Conservation (phyloP, 2,113 vertebrate species). For the Hucho hucho region DNA sequence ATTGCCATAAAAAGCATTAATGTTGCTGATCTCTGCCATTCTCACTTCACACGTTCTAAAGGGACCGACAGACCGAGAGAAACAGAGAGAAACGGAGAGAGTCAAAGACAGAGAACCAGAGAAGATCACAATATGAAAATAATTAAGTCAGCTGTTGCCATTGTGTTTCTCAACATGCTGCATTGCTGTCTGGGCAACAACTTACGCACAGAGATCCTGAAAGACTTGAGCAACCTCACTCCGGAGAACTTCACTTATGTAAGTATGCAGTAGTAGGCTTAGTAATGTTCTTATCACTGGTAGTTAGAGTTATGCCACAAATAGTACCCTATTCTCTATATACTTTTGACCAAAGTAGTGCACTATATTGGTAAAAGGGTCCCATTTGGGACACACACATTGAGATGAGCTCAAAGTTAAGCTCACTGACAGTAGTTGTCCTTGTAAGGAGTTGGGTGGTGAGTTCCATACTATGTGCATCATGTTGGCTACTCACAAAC, state of each 20-base stretch:
- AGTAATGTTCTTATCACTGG: no score
- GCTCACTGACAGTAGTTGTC: no score
- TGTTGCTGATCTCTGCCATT: conserved; percentile 18
- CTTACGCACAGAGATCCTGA: neutral
- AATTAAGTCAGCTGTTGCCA: conserved; percentile 34
- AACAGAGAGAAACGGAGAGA: neutral
- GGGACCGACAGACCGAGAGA: neutral
- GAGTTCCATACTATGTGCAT: no score
- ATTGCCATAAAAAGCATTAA: conserved; percentile 22
- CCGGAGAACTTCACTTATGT: neutral
- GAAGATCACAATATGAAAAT: conserved; percentile 16
- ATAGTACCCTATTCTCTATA: no score
- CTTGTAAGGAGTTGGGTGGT: no score
- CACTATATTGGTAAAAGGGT: no score
- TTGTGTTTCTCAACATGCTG: conserved; percentile 39
- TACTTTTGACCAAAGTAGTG: no score
- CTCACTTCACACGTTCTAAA: conserved; percentile 1
- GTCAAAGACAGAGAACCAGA: conserved; percentile 8
- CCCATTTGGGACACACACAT: no score
- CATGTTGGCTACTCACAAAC: no score
- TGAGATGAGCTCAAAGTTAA: no score
- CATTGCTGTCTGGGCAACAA: conserved; percentile 4
- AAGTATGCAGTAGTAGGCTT: conserved; percentile 33
- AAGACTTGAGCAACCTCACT: accelerated
- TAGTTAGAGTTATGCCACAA: no score